phyloP scores from a whole-genome alignment of 1,140 invertebrate species.

The Calephelis virginiensis region DNA sequence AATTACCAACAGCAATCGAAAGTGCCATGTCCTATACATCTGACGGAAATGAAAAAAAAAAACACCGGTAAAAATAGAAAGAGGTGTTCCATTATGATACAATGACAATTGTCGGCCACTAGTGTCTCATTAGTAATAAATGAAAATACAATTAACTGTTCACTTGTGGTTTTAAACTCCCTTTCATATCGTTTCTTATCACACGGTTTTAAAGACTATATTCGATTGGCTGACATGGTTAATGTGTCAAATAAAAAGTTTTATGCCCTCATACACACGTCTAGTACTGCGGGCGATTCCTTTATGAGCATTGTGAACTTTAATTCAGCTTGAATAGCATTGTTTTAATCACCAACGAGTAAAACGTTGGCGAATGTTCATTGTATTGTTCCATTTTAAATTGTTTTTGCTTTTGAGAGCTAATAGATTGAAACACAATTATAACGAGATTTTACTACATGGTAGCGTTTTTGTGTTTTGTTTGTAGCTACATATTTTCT shows the following conservation, averaged over 20 bases:
- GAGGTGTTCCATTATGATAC: conserved; percentile 26
- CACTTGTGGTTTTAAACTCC: conserved; percentile 27
- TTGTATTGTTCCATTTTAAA: conserved; percentile 27
- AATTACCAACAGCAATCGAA: conserved; percentile 12
- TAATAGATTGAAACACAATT: conserved; percentile 6
- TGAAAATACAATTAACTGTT: conserved; percentile 66
- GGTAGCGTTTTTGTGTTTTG: neutral
- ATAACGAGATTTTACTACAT: neutral
- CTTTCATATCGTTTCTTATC: conserved; percentile 31
- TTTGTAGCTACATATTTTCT: no score
- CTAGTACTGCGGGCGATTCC: conserved; percentile 51
- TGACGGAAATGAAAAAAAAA: conserved; percentile 33
- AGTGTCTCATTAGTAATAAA: conserved; percentile 70
- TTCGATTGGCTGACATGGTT: conserved; percentile 24
- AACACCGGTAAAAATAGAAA: conserved; percentile 7
- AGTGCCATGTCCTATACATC: neutral
- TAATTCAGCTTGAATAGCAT: conserved; percentile 62
- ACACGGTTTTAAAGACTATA: conserved; percentile 28
- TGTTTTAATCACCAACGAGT: conserved; percentile 46
- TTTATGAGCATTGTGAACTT: conserved; percentile 68
- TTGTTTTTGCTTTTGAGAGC: conserved; percentile 16
- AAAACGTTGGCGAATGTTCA: conserved; percentile 41
- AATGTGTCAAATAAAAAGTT: conserved; percentile 23
- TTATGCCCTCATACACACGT: conserved; percentile 48
- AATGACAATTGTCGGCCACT: conserved; percentile 68